phyloP scores from a whole-genome alignment of 1,140 invertebrate species.

The Asbolus verrucosus region DNA sequence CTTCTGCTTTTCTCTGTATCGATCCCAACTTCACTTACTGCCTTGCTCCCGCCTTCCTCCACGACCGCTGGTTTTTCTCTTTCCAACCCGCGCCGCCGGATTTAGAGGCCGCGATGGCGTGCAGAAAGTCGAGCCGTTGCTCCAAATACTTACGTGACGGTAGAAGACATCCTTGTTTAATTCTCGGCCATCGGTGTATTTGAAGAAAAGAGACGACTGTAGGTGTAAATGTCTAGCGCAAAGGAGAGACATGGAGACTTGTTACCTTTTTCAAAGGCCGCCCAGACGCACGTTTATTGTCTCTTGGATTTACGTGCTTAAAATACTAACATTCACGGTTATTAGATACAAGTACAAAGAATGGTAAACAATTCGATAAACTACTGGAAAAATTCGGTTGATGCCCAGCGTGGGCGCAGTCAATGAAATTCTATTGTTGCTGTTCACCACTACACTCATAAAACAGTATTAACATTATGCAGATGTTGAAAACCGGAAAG shows the following conservation, averaged over 20 bases:
- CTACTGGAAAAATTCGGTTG: background rate
- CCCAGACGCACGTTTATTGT: constrained; percentile 55
- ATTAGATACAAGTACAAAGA: constrained; percentile 50
- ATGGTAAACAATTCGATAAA: constrained; percentile 25
- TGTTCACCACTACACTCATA: constrained; percentile 11
- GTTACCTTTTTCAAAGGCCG: constrained; percentile 55
- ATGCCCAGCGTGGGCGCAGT: too few relatives aligned
- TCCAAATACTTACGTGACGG: constrained; percentile 49
- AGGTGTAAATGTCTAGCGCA: constrained; percentile 47
- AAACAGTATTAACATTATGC: too few relatives aligned
- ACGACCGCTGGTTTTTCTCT: constrained; percentile 15
- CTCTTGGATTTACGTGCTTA: constrained; percentile 54
- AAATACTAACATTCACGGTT: constrained; percentile 51
- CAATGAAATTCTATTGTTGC: too few relatives aligned
- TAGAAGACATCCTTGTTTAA: constrained; percentile 49
- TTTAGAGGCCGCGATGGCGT: constrained; percentile 12
- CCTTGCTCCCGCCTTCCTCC: constrained; percentile 5
- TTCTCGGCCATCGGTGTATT: constrained; percentile 41
- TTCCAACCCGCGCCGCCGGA: constrained; percentile 11
- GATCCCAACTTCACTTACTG: constrained; percentile 45
- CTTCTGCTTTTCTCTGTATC: constrained; percentile 57
- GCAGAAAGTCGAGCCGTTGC: constrained; percentile 35
- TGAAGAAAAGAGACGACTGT: constrained; percentile 43
- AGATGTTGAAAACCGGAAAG: too few relatives aligned
- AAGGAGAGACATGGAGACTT: constrained; percentile 53